phyloP scores from a whole-genome alignment of 2,888 invertebrate species.

The Entomobrya multifasciata region DNA sequence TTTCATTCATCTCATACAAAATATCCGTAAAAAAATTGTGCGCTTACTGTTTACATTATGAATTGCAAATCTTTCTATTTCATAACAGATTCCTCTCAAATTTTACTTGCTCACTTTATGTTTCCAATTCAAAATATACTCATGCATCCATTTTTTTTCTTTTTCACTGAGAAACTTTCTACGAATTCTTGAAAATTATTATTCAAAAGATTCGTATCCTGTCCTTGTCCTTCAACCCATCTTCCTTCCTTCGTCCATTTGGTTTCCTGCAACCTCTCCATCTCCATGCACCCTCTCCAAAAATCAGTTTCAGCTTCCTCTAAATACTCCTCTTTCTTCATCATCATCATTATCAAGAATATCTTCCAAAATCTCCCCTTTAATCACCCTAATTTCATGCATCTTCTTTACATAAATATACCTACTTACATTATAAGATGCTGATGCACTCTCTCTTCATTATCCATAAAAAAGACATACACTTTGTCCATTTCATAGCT shows the following conservation, averaged over 20 bases:
- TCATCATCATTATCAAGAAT: constrained; percentile 30
- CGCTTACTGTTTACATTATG: background rate
- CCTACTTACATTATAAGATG: background rate
- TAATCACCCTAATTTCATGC: constrained; percentile 70
- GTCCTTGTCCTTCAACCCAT: background rate
- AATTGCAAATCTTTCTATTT: background rate
- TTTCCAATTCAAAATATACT: too few species aligned
- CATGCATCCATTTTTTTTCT: too few species aligned
- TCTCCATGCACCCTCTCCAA: background rate
- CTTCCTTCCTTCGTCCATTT: background rate
- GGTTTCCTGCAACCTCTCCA: background rate
- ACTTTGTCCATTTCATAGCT: background rate
- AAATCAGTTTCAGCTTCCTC: background rate
- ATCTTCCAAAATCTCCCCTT: constrained; percentile 62
- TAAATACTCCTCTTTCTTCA: constrained; percentile 27
- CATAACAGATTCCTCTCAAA: too few species aligned
- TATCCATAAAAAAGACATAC: background rate
- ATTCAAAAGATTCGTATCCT: background rate
- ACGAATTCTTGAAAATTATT: background rate
- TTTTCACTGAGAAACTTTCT: background rate
- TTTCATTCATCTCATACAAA: too few species aligned
- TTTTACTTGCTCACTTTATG: background rate
- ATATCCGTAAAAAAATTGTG: too few species aligned
- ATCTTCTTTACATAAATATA: constrained; percentile 67
- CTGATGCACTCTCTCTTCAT: background rate